These are phyloP conservation scores for Drosophila macrothrix DNA, from an alignment of 2,888 invertebrate species.

Conservation along the genomic window DNA sequence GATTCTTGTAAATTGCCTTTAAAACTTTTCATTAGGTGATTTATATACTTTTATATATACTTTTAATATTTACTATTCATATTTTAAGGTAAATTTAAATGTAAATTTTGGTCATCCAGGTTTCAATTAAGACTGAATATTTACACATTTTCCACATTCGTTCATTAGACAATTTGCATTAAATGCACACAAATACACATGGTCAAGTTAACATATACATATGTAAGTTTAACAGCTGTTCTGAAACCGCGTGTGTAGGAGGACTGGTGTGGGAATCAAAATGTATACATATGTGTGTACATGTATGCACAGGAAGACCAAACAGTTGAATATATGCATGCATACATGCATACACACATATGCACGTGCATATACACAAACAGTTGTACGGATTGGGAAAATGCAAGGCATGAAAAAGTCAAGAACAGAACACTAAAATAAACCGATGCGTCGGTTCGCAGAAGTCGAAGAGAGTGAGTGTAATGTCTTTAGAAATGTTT, in stretches of 20 bases:
- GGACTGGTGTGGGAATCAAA: slow-evolving; percentile 33
- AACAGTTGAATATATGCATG: slow-evolving; percentile 3
- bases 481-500: neutral
- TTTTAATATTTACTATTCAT: neutral
- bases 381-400: slow-evolving; percentile 15
- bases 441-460: slow-evolving; percentile 18
- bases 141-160: neutral
- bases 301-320: slow-evolving; percentile 16
- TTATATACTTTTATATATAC: neutral
- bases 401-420: slow-evolving; percentile 27
- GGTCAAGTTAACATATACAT: slow-evolving; percentile 44
- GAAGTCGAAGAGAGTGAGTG: slow-evolving; percentile 31
- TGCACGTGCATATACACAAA: slow-evolving; percentile 13
- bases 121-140: neutral
- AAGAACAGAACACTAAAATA: slow-evolving; percentile 41
- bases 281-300: slow-evolving; percentile 12
- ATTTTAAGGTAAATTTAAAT: neutral
- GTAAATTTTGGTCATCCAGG: neutral
- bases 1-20: neutral
- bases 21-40: neutral
- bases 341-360: slow-evolving; percentile 21
- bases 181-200: slow-evolving; percentile 19
- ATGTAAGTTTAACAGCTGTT: slow-evolving; percentile 32
- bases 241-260: slow-evolving; percentile 23
- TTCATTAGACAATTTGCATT: slow-evolving; percentile 15